These are phyloP conservation scores for Macrosiphum euphorbiae DNA, from an alignment of 2,888 invertebrate species.

Conservation along the genomic window DNA sequence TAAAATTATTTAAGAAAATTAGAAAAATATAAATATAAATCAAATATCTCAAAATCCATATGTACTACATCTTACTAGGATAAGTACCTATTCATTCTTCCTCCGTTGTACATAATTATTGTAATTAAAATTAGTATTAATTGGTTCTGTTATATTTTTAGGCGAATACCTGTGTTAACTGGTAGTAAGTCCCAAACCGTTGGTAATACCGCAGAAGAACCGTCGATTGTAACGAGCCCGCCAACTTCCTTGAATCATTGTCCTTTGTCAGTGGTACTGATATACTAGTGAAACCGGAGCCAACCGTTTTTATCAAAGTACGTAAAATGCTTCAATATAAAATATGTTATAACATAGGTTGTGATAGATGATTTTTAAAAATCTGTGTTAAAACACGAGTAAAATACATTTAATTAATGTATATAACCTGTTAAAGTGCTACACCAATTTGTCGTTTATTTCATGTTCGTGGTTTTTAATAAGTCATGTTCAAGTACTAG, in stretches of 20 bases:
- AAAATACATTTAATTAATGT: background rate
- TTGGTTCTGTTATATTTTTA: constrained; percentile 17
- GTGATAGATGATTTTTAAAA: background rate
- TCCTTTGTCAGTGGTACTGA: background rate
- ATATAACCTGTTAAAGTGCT: no score
- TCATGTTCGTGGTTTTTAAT: no score
- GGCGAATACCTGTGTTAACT: background rate
- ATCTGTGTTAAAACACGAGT: background rate
- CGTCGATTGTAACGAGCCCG: no score
- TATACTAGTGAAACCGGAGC: background rate
- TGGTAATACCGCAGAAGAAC: background rate
- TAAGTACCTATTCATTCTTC: no score
- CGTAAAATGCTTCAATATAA: background rate
- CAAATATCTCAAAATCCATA: no score
- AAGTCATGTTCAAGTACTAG: no score
- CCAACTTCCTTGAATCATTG: constrained; percentile 26
- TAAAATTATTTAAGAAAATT: no score
- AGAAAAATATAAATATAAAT: no score
- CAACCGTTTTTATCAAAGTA: background rate
- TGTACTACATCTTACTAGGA: no score
- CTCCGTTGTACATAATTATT: no score
- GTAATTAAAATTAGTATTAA: no score
- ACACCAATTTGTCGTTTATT: no score
- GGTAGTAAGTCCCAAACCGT: background rate
- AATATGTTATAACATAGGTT: background rate